Evolutionary conservation across 1,140 invertebrate species (phyloP), one percentile per base, ranked within the genome.

Genomic region (Drosophila rhopaloa): DNA sequence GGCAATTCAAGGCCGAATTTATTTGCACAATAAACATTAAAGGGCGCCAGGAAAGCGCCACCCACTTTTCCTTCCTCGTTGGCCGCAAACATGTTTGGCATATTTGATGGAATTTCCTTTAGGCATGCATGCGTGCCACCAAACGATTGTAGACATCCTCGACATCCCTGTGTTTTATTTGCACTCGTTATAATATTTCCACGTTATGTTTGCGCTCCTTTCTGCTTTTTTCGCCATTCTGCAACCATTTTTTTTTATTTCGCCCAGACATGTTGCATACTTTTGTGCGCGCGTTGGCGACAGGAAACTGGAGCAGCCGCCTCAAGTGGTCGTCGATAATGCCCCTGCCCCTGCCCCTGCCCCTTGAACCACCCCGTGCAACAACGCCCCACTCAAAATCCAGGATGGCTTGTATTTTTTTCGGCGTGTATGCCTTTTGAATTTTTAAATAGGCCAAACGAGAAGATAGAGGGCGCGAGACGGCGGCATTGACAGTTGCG

Each of bases 51-150:
- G 58, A 59, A 63, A 43, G 1, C 63, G 9, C 8, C 14, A 4
- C 27, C 11, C 11, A 6, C 46, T 13, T 1, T 5, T 2, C 24
- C 11, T 2, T 16, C n/a, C 27, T 14, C n/a, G 29, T 46, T 37
- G 66, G 43, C 67, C 38, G 71, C 72, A 70, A 78, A 88, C 84
- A 88, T 89, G 83, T 80, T 83, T 88, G 84, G 83, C 83, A 88
- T 88, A 88, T 88, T 88, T 88, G 83, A 88, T 88, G 83, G 83
- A 76, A 88, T 89, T 88, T 81, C 86, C 73, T 88, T 89, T 61
- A 65, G 82, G 73, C 74, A 81, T 85, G 77, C 78, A 81, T 66
- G 77, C 77, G 78, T 82, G 56, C 79, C 53, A 75, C 51, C 65
- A 76, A 75, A 76, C 61, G 61, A 76, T 54, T 67, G 63, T 74